phyloP scores from a whole-genome alignment of 2,113 vertebrate species.

The Anthoscopus minutus region DNA sequence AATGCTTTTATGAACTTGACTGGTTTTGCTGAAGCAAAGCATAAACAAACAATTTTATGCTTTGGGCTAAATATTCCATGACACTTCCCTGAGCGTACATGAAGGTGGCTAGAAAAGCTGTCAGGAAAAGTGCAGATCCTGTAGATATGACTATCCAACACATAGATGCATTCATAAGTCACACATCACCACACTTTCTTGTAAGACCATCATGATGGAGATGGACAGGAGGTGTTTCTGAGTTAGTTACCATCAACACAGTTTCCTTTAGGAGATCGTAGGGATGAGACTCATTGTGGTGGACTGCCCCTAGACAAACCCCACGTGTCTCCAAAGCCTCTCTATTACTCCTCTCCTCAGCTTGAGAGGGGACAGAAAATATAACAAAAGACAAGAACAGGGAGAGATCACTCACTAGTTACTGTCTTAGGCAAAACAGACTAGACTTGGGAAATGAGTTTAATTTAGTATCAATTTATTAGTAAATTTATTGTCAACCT shows the following conservation, averaged over 20 bases:
- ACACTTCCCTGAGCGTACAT: background rate
- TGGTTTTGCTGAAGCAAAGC: background rate
- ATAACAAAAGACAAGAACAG: background rate
- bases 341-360: background rate
- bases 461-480: background rate
- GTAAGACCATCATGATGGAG: background rate
- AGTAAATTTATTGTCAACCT: background rate
- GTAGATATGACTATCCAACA: background rate
- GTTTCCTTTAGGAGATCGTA: background rate
- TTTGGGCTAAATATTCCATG: background rate
- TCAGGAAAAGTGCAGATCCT: background rate
- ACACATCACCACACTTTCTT: background rate
- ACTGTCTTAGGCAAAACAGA: background rate
- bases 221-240: background rate
- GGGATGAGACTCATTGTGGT: background rate
- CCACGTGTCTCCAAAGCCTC: background rate
- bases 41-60: background rate
- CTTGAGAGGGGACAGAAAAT: background rate
- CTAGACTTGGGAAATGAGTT: background rate
- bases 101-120: background rate
- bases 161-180: rapidly evolving
- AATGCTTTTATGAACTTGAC: background rate
- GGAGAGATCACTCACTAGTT: background rate
- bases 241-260: background rate
- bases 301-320: background rate